Evolutionary conservation across 2,113 vertebrate species (phyloP).

Genomic region (Lycaon pictus): DNA sequence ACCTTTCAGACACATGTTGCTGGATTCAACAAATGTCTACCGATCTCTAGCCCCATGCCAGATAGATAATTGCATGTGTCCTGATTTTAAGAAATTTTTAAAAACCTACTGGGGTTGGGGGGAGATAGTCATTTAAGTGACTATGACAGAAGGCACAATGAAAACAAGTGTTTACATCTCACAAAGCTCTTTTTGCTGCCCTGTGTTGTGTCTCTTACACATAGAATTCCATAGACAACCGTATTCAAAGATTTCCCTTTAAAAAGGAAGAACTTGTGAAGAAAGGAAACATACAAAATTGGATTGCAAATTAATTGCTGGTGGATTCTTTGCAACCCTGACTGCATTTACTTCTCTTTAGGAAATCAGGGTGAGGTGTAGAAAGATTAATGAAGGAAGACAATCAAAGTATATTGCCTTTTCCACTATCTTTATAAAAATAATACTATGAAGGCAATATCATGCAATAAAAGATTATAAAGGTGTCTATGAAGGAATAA

Average conservation of each 20-base stretch:
- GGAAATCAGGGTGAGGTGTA: background rate
- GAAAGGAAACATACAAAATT: background rate
- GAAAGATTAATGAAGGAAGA: background rate
- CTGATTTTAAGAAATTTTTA: background rate
- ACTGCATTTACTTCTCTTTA: conserved; percentile 9
- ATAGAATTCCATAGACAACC: background rate
- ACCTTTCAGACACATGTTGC: background rate
- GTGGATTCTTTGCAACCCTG: conserved; percentile 8
- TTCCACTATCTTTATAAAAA: background rate
- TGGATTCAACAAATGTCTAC: background rate
- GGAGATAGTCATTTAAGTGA: background rate
- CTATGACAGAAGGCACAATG: background rate
- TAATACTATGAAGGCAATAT: background rate
- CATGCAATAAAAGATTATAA: background rate
- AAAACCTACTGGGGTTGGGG: background rate
- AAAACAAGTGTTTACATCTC: background rate
- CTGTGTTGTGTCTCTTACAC: background rate
- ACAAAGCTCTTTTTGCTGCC: background rate
- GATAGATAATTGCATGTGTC: background rate
- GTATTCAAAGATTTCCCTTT: background rate
- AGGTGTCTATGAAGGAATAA: background rate
- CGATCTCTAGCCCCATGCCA: background rate
- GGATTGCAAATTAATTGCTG: background rate
- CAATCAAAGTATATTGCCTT: background rate
- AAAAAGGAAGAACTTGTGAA: background rate